phyloP scores from a whole-genome alignment of 2,888 invertebrate species.

The Acanthosepion pharaonis region DNA sequence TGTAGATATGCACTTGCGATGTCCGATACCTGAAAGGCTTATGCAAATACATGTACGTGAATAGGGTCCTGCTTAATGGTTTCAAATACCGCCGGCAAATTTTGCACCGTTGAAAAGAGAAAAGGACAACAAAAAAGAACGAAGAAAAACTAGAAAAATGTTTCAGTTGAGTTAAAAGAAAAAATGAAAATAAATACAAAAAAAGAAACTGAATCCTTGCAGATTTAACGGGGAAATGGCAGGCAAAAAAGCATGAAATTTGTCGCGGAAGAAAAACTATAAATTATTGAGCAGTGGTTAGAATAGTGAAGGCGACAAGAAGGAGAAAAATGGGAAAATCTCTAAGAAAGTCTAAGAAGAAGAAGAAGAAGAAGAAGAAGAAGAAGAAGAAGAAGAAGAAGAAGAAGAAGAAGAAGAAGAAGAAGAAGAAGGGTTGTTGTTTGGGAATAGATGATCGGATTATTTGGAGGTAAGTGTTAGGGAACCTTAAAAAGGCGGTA shows the following conservation, averaged over 20 bases:
- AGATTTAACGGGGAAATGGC: neutral
- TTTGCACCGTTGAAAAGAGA: neutral
- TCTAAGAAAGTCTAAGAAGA: neutral
- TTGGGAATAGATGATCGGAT: neutral
- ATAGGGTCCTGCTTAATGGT: constrained; percentile 33
- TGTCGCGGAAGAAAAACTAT: neutral
- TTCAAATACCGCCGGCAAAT: neutral
- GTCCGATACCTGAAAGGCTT: neutral
- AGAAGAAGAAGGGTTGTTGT: neutral
- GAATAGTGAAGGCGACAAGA: neutral
- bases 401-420: neutral
- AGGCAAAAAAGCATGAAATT: neutral
- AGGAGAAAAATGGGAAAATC: neutral
- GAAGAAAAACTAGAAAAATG: too few relatives aligned
- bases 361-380: neutral
- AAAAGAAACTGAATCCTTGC: neutral
- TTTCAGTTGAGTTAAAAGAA: too few relatives aligned
- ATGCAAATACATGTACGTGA: neutral
- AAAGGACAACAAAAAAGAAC: neutral
- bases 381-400: neutral
- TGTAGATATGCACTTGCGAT: neutral
- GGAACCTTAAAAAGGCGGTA: neutral
- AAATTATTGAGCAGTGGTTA: too few relatives aligned
- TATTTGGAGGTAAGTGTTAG: neutral
- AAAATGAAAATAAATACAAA: neutral